A percentile compares a stretch with the other conserved stretches of the same genome.
These are phyloP conservation scores for Phyllostomus discolor DNA, from an alignment of 2,113 vertebrate species.

Conservation along the genomic window DNA sequence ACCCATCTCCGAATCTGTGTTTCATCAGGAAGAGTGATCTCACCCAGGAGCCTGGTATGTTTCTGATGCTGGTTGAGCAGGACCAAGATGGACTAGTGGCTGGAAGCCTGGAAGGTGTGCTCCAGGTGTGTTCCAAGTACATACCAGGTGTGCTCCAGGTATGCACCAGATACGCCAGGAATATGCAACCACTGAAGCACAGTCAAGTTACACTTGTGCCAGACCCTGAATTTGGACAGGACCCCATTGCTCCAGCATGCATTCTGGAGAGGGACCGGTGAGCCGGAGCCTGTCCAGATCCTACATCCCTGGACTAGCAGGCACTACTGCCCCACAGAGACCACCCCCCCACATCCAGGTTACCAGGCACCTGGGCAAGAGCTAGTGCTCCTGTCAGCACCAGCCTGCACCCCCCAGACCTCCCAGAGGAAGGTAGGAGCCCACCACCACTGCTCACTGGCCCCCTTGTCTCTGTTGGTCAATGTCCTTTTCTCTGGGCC, in stretches of 20 bases:
- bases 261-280: not conserved
- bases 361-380: not conserved
- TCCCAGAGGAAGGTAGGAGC: not conserved
- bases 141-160: not conserved
- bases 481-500: not conserved
- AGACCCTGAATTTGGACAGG: not conserved
- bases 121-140: not conserved
- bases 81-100: not conserved
- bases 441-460: accelerated
- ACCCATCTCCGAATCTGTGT: accelerated
- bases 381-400: not conserved
- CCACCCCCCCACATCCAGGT: too few species aligned
- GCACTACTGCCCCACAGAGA: not conserved
- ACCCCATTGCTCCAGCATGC: not conserved
- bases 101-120: not conserved
- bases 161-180: not conserved
- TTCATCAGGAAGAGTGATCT: not conserved
- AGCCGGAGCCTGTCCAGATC: not conserved
- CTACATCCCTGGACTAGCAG: not conserved
- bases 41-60: not conserved
- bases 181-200: not conserved
- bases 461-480: not conserved
- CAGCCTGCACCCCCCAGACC: not conserved
- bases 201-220: not conserved
- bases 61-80: not conserved